Evolutionary conservation across 2,888 invertebrate species (phyloP).

Genomic region (Icerya purchasi): DNA sequence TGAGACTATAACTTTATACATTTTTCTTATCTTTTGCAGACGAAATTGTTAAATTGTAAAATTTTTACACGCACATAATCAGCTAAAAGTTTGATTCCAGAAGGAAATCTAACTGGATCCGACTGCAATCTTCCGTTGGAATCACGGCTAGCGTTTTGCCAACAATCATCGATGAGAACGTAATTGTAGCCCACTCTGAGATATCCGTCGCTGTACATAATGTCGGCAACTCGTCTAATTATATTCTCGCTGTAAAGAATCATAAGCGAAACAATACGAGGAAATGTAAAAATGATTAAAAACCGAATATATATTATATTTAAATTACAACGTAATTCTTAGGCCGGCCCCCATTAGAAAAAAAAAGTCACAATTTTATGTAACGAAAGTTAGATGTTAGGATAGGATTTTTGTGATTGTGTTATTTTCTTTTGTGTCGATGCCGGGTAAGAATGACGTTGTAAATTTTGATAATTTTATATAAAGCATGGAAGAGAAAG

Average conservation of each 20-base stretch:
- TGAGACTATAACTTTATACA: no score
- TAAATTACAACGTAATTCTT: no score
- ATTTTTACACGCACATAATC: slow-evolving; percentile 39
- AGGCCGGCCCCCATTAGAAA: no score
- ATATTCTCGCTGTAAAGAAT: slow-evolving; percentile 29
- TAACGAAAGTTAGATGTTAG: no score
- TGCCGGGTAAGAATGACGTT: no score
- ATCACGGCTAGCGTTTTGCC: slow-evolving; percentile 30
- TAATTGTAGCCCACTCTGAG: slow-evolving; percentile 36
- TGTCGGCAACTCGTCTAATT: slow-evolving; percentile 33
- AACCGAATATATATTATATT: slow-evolving; percentile 29
- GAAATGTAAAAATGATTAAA: slow-evolving; percentile 23
- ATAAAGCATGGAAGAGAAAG: no score
- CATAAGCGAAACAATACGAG: background rate
- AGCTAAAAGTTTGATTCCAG: slow-evolving; percentile 35
- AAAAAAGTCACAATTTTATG: background rate
- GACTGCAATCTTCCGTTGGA: slow-evolving; percentile 33
- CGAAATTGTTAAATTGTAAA: no score
- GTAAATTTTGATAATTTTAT: no score
- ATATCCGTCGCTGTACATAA: slow-evolving; percentile 36
- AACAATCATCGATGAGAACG: slow-evolving; percentile 38
- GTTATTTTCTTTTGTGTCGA: no score
- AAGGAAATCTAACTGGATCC: slow-evolving; percentile 35
- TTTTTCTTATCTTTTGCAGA: no score
- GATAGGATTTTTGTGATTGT: no score